Evolutionary conservation across 2,888 invertebrate species (phyloP).

Genomic region (Suillia variegata): DNA sequence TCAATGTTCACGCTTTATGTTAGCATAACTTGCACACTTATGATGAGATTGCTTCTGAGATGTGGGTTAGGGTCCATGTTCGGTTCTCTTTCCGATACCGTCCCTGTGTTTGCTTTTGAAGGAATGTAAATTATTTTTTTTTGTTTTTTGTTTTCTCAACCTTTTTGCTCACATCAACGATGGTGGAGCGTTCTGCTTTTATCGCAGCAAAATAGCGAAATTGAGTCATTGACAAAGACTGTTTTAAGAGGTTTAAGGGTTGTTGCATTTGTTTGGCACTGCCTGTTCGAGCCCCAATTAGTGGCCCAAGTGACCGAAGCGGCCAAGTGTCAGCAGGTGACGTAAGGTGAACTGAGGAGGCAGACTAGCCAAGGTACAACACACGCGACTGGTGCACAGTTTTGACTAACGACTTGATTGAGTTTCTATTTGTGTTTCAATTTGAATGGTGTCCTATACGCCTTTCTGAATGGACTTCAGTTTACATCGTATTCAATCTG

Average conservation of each 20-base stretch:
- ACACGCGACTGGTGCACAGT: no score
- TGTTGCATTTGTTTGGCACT: neutral
- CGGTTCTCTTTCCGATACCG: no score
- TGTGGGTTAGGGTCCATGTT: no score
- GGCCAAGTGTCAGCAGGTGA: neutral
- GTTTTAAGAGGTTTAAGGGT: neutral
- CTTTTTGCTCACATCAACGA: neutral
- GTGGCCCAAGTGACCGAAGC: neutral
- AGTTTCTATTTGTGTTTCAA: constrained; percentile 23
- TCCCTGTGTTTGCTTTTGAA: constrained; percentile 47
- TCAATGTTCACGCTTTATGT: neutral
- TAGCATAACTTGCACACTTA: neutral
- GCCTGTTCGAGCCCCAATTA: neutral
- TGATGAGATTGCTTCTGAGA: neutral
- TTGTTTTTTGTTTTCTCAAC: constrained; percentile 32
- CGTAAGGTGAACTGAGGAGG: neutral
- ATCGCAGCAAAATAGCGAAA: neutral
- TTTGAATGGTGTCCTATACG: constrained; percentile 19
- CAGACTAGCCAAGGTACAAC: no score
- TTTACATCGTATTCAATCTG: constrained; percentile 11
- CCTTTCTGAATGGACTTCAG: constrained; percentile 14
- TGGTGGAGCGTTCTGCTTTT: neutral
- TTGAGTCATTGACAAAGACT: neutral
- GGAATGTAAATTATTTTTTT: constrained; percentile 54
- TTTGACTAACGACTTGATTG: constrained; percentile 24